Conservation (phyloP, 2,797 vertebrate genomes). For the Crenuchus spilurus region DNA sequence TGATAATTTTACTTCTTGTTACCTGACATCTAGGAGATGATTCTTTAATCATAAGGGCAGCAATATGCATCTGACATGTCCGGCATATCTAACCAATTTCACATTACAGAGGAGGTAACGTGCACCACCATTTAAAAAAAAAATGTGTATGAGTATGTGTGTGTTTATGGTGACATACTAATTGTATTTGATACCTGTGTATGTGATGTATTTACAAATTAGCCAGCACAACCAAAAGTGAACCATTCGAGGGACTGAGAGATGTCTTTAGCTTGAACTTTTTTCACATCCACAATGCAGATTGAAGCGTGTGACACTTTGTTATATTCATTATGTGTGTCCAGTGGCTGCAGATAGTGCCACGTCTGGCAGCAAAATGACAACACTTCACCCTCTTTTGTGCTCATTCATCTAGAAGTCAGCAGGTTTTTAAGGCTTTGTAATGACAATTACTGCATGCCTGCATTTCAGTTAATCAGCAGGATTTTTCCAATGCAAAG, state of each 20-base stretch:
- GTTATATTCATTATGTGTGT: constrained; percentile 61
- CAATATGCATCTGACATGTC: too few relatives aligned
- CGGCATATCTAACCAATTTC: too few relatives aligned
- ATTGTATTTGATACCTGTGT: too few relatives aligned
- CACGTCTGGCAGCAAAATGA: constrained; percentile 69
- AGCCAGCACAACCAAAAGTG: constrained; percentile 20
- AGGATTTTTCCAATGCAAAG: constrained; percentile 80
- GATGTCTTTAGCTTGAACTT: constrained; percentile 29
- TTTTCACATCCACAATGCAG: constrained; percentile 62
- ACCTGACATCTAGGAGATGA: too few relatives aligned
- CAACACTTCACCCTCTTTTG: constrained; percentile 75
- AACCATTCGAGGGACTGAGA: constrained; percentile 19
- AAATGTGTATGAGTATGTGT: too few relatives aligned
- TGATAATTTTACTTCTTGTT: too few relatives aligned
- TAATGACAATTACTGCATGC: constrained; percentile 83
- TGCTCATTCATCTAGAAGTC: constrained; percentile 85
- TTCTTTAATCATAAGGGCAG: too few relatives aligned
- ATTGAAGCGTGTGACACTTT: constrained; percentile 66
- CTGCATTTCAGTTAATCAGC: constrained; percentile 82
- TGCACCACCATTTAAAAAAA: too few relatives aligned
- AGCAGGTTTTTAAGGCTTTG: constrained; percentile 90
- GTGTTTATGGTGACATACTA: too few relatives aligned
- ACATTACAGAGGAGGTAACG: too few relatives aligned
- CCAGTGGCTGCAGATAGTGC: constrained; percentile 67
- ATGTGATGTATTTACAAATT: too few relatives aligned